Evolutionary conservation across 2,797 vertebrate species (phyloP).

Genomic region (Rachycentron canadum): DNA sequence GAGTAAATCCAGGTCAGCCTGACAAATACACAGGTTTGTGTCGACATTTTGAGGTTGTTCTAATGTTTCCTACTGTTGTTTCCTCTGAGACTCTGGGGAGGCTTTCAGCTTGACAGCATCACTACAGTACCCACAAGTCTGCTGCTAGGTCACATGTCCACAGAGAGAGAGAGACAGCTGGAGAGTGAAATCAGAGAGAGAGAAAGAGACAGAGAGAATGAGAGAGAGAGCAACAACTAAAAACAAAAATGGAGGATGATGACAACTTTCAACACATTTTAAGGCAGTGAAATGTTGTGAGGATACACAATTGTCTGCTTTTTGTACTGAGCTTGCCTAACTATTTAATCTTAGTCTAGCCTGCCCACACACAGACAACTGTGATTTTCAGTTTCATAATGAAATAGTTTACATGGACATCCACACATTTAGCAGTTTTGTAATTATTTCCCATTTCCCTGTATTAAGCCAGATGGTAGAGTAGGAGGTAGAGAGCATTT

Average conservation of each 20-base stretch:
- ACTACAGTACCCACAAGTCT: constrained; percentile 82
- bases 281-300: constrained; percentile 38
- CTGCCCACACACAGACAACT: background rate
- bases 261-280: constrained; percentile 42
- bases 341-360: constrained; percentile 4
- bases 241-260: constrained; percentile 50
- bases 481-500: constrained; percentile 36
- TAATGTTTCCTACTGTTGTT: constrained; percentile 81
- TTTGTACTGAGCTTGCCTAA: constrained; percentile 11
- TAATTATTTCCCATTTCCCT: constrained; percentile 7
- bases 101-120: constrained; percentile 78
- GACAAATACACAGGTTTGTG: constrained; percentile 81
- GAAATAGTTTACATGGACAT: constrained; percentile 17
- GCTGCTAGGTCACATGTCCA: constrained; percentile 77
- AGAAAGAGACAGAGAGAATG: background rate
- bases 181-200: background rate
- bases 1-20: constrained; percentile 83
- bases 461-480: constrained; percentile 34
- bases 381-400: constrained; percentile 37
- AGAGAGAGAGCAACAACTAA: constrained; percentile 38
- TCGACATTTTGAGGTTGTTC: constrained; percentile 80
- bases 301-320: constrained; percentile 17
- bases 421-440: constrained; percentile 31
- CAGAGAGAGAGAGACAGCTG: constrained; percentile 52
- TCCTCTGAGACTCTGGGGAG: constrained; percentile 75